Conservation (phyloP, 2,113 vertebrate species). For the Hippocampus barbouri region DNA sequence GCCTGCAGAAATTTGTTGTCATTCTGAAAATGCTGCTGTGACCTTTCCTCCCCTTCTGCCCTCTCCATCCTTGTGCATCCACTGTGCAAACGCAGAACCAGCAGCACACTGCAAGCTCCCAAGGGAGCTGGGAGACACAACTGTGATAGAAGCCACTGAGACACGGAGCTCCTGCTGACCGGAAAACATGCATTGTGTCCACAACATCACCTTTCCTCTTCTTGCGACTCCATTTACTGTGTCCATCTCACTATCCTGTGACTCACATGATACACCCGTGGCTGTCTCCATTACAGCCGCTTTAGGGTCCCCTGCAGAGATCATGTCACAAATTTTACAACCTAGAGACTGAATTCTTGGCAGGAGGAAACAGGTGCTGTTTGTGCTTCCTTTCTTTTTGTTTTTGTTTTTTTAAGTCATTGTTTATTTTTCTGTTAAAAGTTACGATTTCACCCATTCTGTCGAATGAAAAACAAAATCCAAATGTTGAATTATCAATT, state of each 20-base stretch:
- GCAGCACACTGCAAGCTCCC: constrained; percentile 28
- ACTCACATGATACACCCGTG: constrained; percentile 22
- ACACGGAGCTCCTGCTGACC: constrained; percentile 33
- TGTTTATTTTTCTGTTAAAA: no score
- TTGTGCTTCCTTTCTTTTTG: not conserved
- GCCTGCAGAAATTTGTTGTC: not conserved
- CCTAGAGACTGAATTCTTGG: not conserved
- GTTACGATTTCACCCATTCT: no score
- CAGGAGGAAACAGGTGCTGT: not conserved
- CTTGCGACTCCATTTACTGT: constrained; percentile 5
- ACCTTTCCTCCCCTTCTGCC: constrained; percentile 14
- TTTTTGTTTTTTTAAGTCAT: no score
- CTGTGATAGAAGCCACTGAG: constrained; percentile 29
- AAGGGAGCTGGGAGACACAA: constrained; percentile 28
- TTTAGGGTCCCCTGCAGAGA: constrained; percentile 49
- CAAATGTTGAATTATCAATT: no score
- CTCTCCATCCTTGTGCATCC: not conserved
- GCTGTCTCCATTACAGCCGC: constrained; percentile 36
- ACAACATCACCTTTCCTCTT: constrained; percentile 17
- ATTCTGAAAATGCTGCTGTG: constrained; percentile 5
- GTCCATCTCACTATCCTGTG: constrained; percentile 11
- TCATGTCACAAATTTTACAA: constrained; percentile 9
- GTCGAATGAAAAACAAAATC: no score
- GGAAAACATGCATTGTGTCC: constrained; percentile 43
- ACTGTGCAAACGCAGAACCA: constrained; percentile 1